phyloP scores from a whole-genome alignment of 2,797 vertebrate genomes.

The Protosalanx chinensis region DNA sequence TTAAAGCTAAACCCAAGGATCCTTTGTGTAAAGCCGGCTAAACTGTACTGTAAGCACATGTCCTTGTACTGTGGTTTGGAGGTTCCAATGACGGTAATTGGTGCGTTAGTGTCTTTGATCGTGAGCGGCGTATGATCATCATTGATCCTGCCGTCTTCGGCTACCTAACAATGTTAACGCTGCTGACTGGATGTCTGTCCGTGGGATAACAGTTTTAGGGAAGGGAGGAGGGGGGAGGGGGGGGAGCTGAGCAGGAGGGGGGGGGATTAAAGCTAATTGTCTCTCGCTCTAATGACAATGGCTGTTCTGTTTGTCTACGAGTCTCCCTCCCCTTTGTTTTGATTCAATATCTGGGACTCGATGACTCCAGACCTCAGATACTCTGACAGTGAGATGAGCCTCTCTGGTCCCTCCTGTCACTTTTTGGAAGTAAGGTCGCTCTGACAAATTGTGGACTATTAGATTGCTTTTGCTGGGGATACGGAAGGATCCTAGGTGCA shows the following conservation, averaged over 20 bases:
- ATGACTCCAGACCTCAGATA: conserved; percentile 28
- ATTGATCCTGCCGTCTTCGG: not conserved
- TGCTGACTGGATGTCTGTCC: conserved; percentile 36
- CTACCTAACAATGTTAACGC: conserved; percentile 32
- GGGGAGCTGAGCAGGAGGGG: not conserved
- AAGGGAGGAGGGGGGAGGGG: conserved; percentile 13
- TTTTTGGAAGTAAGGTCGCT: conserved; percentile 23
- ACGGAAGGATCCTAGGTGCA: not conserved
- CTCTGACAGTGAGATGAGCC: conserved; percentile 27
- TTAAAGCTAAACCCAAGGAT: not conserved
- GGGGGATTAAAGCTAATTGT: not conserved
- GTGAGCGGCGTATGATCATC: not conserved
- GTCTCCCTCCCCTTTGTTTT: conserved; percentile 31
- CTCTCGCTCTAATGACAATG: conserved; percentile 35
- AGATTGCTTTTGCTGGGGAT: not conserved
- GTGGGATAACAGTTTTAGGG: conserved; percentile 31
- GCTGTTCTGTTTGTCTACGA: conserved; percentile 41
- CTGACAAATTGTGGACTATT: conserved; percentile 30
- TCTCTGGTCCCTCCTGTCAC: conserved; percentile 8
- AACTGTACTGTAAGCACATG: not conserved
- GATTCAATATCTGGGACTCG: conserved; percentile 27
- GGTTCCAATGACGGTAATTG: too few species aligned
- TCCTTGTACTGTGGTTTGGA: too few species aligned
- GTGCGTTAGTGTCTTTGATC: too few species aligned
- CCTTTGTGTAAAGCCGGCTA: not conserved